Evolutionary conservation across 2,888 invertebrate genomes (phyloP).

Genomic region (Diplazon laetatorius): DNA sequence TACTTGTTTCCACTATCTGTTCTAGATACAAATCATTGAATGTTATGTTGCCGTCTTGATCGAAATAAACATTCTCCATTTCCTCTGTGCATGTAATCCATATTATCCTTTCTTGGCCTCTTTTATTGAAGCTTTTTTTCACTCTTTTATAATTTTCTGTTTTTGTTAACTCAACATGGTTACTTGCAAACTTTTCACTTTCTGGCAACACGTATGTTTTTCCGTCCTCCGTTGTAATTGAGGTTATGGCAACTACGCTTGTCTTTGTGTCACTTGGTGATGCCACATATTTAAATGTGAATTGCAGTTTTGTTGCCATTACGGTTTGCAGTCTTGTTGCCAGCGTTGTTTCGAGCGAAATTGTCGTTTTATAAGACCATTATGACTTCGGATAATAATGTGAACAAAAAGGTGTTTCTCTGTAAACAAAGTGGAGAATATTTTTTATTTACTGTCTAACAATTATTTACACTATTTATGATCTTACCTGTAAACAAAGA

Average conservation of each 20-base stretch:
- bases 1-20: constrained; percentile 56
- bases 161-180: constrained; percentile 54
- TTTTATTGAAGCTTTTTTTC: constrained; percentile 62
- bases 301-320: constrained; percentile 50
- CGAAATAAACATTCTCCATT: constrained; percentile 61
- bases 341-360: constrained; percentile 26
- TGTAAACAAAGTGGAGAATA: neutral
- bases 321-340: too few relatives aligned
- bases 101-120: constrained; percentile 61
- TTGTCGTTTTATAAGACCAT: constrained; percentile 36
- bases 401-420: neutral
- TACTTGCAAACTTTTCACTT: constrained; percentile 40
- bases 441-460: neutral
- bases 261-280: constrained; percentile 61
- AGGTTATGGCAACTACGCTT: constrained; percentile 60
- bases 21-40: constrained; percentile 66
- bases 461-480: neutral
- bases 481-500: constrained; percentile 14
- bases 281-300: constrained; percentile 59
- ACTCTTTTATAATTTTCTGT: constrained; percentile 63
- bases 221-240: constrained; percentile 61
- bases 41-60: constrained; percentile 63
- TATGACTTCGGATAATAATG: neutral
- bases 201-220: constrained; percentile 57
- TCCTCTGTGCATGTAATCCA: constrained; percentile 66